These are phyloP conservation scores for Sarcophaga peregrina DNA, from an alignment of 1,140 invertebrate species.

Conservation along the genomic window DNA sequence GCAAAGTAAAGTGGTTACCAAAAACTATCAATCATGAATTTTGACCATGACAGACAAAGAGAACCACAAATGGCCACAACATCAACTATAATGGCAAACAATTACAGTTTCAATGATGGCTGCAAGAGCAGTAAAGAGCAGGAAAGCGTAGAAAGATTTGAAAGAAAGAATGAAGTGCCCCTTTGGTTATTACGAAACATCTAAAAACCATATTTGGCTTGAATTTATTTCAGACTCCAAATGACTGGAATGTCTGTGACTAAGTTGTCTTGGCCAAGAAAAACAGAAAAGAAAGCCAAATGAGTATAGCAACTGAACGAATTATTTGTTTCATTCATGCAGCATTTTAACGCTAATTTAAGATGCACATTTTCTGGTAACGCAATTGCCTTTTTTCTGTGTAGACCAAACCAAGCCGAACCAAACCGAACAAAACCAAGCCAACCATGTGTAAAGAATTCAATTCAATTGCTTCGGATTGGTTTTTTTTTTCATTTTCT, in stretches of 20 bases:
- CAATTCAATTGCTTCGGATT: not conserved
- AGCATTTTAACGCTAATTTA: slow-evolving; percentile 40
- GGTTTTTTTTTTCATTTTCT: not conserved
- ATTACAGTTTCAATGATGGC: not conserved
- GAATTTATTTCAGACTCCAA: not conserved
- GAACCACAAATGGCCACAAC: too few relatives aligned
- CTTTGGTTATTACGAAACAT: not conserved
- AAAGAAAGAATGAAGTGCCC: not conserved
- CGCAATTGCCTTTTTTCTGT: not conserved
- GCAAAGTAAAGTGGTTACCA: not conserved
- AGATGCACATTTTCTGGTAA: slow-evolving; percentile 33
- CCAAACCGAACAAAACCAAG: too few relatives aligned
- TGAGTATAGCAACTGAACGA: too few relatives aligned
- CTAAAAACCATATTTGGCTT: not conserved
- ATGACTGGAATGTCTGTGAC: not conserved
- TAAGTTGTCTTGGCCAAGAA: too few relatives aligned
- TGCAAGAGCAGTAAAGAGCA: not conserved
- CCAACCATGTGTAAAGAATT: not conserved
- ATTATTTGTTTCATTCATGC: not conserved
- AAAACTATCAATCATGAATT: slow-evolving; percentile 25
- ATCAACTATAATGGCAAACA: too few relatives aligned
- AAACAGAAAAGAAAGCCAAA: too few relatives aligned
- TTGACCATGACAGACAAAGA: not conserved
- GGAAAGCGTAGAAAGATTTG: too few relatives aligned
- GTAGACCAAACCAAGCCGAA: not conserved